These are phyloP conservation scores for Oryctes rhinoceros DNA, from an alignment of 1,140 invertebrate genomes.

Conservation along the genomic window DNA sequence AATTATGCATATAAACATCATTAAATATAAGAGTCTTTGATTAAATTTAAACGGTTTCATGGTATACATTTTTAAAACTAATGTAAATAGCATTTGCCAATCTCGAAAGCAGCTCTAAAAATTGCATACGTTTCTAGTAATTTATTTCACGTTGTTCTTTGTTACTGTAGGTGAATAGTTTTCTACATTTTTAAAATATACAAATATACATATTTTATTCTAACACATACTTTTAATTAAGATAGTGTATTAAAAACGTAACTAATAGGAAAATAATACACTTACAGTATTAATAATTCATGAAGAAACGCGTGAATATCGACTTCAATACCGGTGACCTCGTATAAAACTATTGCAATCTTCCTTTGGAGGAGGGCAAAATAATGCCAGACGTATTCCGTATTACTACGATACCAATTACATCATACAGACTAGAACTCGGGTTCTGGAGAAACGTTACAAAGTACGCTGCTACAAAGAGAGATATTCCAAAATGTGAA, in stretches of 20 bases:
- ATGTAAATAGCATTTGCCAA: no score
- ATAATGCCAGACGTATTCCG: constrained; percentile 32
- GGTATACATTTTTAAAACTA: no score
- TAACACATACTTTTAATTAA: not conserved
- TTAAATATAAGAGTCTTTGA: no score
- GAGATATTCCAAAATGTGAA: constrained; percentile 28
- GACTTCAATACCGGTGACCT: not conserved
- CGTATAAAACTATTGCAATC: not conserved
- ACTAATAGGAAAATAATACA: not conserved
- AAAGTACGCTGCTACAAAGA: not conserved
- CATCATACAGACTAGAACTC: not conserved
- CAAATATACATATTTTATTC: not conserved
- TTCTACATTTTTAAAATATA: not conserved
- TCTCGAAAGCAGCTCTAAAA: no score
- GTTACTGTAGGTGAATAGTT: no score
- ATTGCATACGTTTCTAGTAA: no score
- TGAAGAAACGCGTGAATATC: not conserved
- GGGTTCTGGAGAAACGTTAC: not conserved
- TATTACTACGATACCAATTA: constrained; percentile 37
- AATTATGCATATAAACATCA: no score
- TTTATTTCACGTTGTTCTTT: no score
- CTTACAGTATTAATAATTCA: not conserved
- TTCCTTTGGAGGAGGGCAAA: constrained; percentile 24
- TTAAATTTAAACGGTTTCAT: no score
- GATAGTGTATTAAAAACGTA: no score